These are phyloP conservation scores for Glaucopsyche alexis DNA, from an alignment of 2,888 invertebrate genomes.

Conservation along the genomic window DNA sequence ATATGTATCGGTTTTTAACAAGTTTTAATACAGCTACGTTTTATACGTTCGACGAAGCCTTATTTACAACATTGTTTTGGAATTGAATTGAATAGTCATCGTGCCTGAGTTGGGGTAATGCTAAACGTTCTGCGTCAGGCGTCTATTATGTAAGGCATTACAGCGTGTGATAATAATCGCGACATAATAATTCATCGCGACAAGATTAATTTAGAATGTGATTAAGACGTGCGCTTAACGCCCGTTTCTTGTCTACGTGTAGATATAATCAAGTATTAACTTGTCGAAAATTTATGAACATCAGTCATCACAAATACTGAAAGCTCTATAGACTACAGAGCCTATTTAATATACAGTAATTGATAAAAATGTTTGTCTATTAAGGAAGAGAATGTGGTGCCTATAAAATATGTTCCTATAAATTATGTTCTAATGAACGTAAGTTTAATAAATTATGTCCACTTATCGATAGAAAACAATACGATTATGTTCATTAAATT, in stretches of 20 bases:
- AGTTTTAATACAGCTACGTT: no score
- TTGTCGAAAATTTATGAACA: conserved; percentile 16
- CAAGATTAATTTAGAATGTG: conserved; percentile 24
- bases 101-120: background rate
- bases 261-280: conserved; percentile 21
- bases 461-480: no score
- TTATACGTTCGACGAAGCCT: background rate
- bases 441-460: no score
- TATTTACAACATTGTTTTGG: background rate
- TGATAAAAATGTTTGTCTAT: no score
- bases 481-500: no score
- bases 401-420: no score
- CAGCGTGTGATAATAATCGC: conserved; percentile 12
- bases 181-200: conserved; percentile 18
- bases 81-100: conserved; percentile 1
- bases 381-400: no score
- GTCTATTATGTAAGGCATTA: conserved; percentile 22
- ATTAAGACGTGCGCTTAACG: conserved; percentile 14
- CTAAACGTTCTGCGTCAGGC: background rate
- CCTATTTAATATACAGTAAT: no score
- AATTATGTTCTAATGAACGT: no score
- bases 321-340: background rate
- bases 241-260: conserved; percentile 18
- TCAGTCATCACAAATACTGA: background rate
- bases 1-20: no score